Evolutionary conservation across 1,140 invertebrate genomes (phyloP), one percentile per base, ranked within the genome.

Genomic region (Drosophila sturtevanti): DNA sequence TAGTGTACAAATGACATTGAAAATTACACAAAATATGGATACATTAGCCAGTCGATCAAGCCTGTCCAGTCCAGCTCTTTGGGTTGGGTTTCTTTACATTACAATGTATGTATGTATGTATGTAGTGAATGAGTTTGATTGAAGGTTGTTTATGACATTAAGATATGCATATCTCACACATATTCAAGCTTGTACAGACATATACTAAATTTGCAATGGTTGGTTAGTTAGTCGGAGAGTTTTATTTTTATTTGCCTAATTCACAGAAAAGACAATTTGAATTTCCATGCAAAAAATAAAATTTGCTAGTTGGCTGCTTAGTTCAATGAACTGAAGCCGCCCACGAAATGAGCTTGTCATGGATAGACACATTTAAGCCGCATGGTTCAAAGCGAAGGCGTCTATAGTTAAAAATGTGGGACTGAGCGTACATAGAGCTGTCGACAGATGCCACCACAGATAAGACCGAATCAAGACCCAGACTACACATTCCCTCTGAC

Each of bases 361-460:
- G 54, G 59, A 44, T 71, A 67, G 37, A 48, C 35, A 66, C 48
- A 34, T 66, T 61, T 52, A 75, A 72, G 79, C 6, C 82, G 82
- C 66, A 48, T 76, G 79, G 78, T 89, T 86, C 79, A 86, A 86
- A 87, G 82, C 68, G 48, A 67, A 64, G 77, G 73, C 77, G 77
- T 74, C 66, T 48, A 44, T 16, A 18, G 41, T 16, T 44, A 16
- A 16, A 35, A 10, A 18, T n/a, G 21, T 11, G 11, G 55, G 35
- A 27, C 27, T 56, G 55, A n/a, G 14, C 34, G 4, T 31, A 31
- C 27, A 31, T 6, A 58, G 24, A 78, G 63, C 68, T 89, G 84
- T 89, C 82, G 79, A 58, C 78, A 89, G 82, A 87, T 87, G 79
- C 27, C 62, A 71, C 75, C n/a, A 85, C n/a, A 85, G 82, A 86